Evolutionary conservation across 2,888 invertebrate species (phyloP).

Genomic region (Ligdia adustata): DNA sequence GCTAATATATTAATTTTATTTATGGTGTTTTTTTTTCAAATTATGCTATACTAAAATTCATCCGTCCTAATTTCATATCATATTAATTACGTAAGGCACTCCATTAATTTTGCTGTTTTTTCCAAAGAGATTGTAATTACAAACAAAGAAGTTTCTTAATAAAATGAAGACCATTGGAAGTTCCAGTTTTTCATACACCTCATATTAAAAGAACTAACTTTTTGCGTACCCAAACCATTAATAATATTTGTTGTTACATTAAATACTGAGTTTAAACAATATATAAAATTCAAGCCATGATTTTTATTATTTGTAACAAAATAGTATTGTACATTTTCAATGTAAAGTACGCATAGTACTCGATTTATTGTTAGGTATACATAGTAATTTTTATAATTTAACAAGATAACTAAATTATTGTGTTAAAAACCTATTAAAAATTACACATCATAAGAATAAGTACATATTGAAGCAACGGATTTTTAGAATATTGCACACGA

Average conservation of each 20-base stretch:
- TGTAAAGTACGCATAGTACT: constrained; percentile 3
- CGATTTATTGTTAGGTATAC: background rate
- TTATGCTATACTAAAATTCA: constrained; percentile 83
- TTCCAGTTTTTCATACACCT: constrained; percentile 60
- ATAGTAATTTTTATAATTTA: constrained; percentile 1
- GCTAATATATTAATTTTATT: constrained; percentile 68
- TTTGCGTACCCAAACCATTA: no score
- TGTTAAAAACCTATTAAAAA: constrained; percentile 17
- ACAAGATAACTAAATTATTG: constrained; percentile 4
- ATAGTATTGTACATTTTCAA: constrained; percentile 2
- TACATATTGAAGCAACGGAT: constrained; percentile 29
- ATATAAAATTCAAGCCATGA: no score
- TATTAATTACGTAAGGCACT: constrained; percentile 84
- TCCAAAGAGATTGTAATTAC: constrained; percentile 74
- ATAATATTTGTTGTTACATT: no score
- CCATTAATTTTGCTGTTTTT: constrained; percentile 80
- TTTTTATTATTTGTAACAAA: no score
- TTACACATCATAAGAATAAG: constrained; percentile 11
- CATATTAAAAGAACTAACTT: constrained; percentile 55
- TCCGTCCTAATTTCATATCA: constrained; percentile 81
- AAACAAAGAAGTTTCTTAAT: constrained; percentile 60
- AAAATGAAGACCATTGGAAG: constrained; percentile 80
- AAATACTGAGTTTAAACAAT: no score
- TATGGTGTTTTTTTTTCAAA: constrained; percentile 82
- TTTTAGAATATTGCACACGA: constrained; percentile 36